These are phyloP conservation scores for Paramormyrops hopkinsi DNA, from an alignment of 2,797 vertebrate genomes.

Conservation along the genomic window DNA sequence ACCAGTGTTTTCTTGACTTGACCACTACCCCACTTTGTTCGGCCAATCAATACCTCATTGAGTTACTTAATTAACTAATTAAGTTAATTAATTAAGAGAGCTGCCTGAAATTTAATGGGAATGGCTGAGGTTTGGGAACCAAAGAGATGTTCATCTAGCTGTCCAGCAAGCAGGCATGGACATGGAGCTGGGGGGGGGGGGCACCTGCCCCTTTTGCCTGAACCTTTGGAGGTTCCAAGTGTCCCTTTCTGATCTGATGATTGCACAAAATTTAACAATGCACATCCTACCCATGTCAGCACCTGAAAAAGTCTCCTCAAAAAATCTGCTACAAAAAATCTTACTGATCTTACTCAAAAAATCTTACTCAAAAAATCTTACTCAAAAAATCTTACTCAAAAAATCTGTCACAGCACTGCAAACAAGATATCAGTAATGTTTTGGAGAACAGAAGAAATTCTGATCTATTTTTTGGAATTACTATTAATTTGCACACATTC, in stretches of 20 bases:
- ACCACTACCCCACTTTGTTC: not conserved
- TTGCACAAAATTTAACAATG: not conserved
- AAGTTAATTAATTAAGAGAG: not conserved
- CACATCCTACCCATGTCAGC: not conserved
- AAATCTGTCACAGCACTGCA: not conserved
- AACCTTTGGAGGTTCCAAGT: not conserved
- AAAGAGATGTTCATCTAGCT: not conserved
- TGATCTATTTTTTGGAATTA: not conserved
- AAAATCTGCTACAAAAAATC: too few species aligned
- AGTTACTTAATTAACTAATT: not conserved
- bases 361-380: too few species aligned
- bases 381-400: too few species aligned
- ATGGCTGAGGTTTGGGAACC: not conserved
- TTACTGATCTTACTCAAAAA: too few species aligned
- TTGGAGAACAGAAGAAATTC: not conserved
- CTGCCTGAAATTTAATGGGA: not conserved
- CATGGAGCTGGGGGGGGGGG: not conserved
- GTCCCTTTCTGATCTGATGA: not conserved
- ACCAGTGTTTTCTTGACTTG: not conserved
- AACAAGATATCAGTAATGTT: not conserved
- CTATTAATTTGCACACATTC: not conserved
- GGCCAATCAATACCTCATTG: not conserved
- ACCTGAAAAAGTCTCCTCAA: not conserved
- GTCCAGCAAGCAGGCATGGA: not conserved
- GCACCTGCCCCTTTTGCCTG: not conserved